These are phyloP conservation scores for Australoheros facetus DNA, from an alignment of 2,797 vertebrate species.

Conservation along the genomic window DNA sequence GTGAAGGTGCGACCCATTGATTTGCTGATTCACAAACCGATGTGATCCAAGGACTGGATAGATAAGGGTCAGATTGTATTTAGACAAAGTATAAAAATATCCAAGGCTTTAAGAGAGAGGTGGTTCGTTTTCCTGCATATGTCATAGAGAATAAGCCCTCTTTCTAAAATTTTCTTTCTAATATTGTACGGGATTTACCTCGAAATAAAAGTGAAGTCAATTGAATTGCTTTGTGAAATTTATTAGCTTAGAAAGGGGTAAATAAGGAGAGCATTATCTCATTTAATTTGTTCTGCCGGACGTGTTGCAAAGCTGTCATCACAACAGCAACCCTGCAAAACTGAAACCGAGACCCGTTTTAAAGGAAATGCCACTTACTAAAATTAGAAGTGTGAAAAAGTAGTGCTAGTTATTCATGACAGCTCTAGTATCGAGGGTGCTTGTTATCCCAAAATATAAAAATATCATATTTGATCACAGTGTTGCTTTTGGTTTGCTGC, in stretches of 20 bases:
- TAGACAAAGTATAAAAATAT: not conserved
- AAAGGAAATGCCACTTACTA: conserved; percentile 27
- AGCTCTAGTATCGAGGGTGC: conserved; percentile 9
- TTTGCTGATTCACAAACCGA: not conserved
- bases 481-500: conserved; percentile 45
- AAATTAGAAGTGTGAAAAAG: conserved; percentile 38
- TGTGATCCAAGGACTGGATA: not conserved
- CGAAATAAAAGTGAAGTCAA: not conserved
- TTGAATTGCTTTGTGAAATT: not conserved
- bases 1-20: conserved; percentile 24
- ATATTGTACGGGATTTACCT: not conserved
- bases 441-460: conserved; percentile 29
- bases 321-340: conserved; percentile 6
- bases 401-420: not conserved
- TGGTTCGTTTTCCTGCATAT: not conserved
- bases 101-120: not conserved
- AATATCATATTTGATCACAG: conserved; percentile 50
- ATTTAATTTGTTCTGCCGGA: conserved; percentile 6
- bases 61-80: not conserved
- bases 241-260: not conserved
- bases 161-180: not conserved
- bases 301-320: conserved; percentile 27
- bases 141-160: not conserved
- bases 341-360: conserved; percentile 14
- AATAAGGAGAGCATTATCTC: conserved; percentile 6